Conservation (phyloP, 2,113 vertebrate species). For the Ceyx cyanopectus region DNA sequence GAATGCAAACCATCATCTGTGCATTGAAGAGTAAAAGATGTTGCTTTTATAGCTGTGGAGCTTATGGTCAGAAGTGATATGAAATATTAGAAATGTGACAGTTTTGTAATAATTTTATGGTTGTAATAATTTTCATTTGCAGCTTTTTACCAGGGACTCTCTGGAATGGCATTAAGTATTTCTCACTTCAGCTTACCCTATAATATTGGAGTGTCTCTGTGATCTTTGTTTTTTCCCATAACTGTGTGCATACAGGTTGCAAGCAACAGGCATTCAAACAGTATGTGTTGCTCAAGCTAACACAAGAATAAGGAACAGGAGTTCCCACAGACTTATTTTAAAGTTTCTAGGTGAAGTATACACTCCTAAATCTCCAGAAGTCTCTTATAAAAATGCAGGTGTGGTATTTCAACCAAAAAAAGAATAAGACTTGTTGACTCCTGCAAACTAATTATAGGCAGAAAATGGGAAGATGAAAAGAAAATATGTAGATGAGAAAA, state of each 20-base stretch:
- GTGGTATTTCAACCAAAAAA: background rate
- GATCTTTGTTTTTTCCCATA: conserved; percentile 43
- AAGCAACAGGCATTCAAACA: conserved; percentile 26
- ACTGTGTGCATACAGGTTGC: background rate
- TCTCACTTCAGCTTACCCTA: conserved; percentile 51
- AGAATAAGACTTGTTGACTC: conserved; percentile 10
- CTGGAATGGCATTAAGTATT: conserved; percentile 65
- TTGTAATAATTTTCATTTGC: conserved; percentile 76
- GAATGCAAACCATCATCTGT: conserved; percentile 68
- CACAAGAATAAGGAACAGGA: conserved; percentile 26
- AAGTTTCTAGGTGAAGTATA: background rate
- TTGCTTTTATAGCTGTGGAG: conserved; percentile 78
- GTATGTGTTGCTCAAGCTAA: conserved; percentile 10
- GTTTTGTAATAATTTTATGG: conserved; percentile 81
- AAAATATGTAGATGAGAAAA: conserved; percentile 22
- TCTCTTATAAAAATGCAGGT: background rate
- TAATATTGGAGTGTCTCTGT: conserved; percentile 23
- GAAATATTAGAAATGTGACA: conserved; percentile 80
- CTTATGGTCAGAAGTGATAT: conserved; percentile 80
- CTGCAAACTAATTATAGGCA: conserved; percentile 15
- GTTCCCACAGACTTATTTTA: background rate
- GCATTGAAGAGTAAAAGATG: conserved; percentile 71
- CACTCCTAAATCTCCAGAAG: background rate
- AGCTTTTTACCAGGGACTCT: conserved; percentile 65
- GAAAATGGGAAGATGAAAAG: background rate